These are phyloP conservation scores for Chaitophorus viminalis DNA, from an alignment of 2,888 invertebrate species.

Conservation along the genomic window DNA sequence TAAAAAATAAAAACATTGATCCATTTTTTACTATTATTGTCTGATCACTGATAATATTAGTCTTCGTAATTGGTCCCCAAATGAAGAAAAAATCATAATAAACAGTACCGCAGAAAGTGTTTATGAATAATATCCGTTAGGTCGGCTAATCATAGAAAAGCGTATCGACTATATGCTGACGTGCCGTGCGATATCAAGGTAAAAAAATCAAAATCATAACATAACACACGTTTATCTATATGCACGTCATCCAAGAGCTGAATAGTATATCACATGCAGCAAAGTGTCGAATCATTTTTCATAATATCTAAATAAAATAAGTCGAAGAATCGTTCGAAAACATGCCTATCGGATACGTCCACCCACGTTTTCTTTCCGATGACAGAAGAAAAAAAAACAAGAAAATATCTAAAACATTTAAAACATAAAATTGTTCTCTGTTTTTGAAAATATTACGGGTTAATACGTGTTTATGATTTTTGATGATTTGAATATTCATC, in stretches of 20 bases:
- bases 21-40: background rate
- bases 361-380: background rate
- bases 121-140: background rate
- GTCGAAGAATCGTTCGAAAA: background rate
- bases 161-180: too few relatives aligned
- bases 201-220: background rate
- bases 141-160: background rate
- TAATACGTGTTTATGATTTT: too few relatives aligned
- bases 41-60: background rate
- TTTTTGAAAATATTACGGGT: too few relatives aligned
- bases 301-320: background rate
- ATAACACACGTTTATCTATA: slow-evolving; percentile 15
- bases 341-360: too few relatives aligned
- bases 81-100: background rate
- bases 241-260: background rate
- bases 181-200: background rate
- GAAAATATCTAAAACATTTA: too few relatives aligned
- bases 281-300: background rate
- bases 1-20: too few relatives aligned
- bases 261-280: background rate
- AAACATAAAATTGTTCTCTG: too few relatives aligned
- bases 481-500: too few relatives aligned
- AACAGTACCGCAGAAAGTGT: background rate
- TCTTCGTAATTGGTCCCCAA: background rate
- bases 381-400: background rate